These are phyloP conservation scores for Clusia tigrina DNA, from an alignment of 2,888 invertebrate genomes.

Conservation along the genomic window DNA sequence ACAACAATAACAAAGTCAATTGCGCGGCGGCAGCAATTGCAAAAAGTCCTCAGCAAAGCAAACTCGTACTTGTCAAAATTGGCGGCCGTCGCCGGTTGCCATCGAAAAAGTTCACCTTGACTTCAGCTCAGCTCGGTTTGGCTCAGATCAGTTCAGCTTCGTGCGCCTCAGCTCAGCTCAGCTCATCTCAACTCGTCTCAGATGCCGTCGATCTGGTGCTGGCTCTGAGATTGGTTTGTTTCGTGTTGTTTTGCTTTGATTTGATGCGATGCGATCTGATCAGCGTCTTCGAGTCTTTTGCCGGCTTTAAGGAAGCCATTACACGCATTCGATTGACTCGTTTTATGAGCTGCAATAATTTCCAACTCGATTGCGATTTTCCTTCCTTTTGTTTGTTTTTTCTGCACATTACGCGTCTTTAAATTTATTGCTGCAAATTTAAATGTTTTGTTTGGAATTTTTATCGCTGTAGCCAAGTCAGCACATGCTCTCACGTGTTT, in stretches of 20 bases:
- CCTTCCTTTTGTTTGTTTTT: slow-evolving; percentile 17
- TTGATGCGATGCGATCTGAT: not conserved
- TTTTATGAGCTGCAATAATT: slow-evolving; percentile 50
- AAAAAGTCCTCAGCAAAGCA: not conserved
- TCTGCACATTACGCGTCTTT: slow-evolving; percentile 34
- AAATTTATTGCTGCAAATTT: slow-evolving; percentile 58
- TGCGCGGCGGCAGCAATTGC: not conserved
- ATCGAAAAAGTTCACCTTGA: not conserved
- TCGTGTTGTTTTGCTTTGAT: too few species aligned
- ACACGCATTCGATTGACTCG: slow-evolving; percentile 44
- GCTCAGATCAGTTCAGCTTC: too few species aligned
- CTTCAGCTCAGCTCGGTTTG: not conserved
- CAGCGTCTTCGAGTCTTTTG: slow-evolving; percentile 33
- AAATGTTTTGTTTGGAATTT: slow-evolving; percentile 52
- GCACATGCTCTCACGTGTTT: too few species aligned
- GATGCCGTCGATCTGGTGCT: too few species aligned
- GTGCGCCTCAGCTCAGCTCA: too few species aligned
- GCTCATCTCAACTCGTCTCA: too few species aligned
- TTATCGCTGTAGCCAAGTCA: too few species aligned
- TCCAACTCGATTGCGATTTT: slow-evolving; percentile 28
- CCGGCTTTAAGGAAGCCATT: slow-evolving; percentile 52
- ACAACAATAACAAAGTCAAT: not conserved
- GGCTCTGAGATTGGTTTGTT: too few species aligned
- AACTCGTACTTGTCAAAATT: not conserved
- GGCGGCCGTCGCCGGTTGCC: not conserved